These are phyloP conservation scores for Meteorus cinctellus DNA, from an alignment of 2,888 invertebrate species.

Conservation along the genomic window DNA sequence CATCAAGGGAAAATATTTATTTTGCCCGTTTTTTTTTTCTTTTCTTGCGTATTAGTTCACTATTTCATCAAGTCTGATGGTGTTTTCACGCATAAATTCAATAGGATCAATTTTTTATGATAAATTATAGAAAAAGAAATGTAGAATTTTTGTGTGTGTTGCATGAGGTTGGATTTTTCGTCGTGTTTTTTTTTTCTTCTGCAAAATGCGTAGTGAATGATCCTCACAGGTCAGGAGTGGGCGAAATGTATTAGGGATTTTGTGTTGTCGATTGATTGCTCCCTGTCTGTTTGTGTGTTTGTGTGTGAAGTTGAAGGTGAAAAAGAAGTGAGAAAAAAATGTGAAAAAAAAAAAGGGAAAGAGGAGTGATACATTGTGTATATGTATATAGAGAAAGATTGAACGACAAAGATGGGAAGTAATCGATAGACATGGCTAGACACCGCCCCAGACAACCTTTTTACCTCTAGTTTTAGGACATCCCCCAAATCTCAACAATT, in stretches of 20 bases:
- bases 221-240: conserved; percentile 69
- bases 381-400: conserved; percentile 57
- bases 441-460: conserved; percentile 73
- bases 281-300: conserved; percentile 5
- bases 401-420: conserved; percentile 67
- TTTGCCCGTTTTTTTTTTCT: too few species aligned
- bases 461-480: conserved; percentile 67
- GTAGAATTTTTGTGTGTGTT: too few species aligned
- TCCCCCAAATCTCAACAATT: conserved; percentile 65
- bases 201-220: conserved; percentile 59
- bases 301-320: neutral
- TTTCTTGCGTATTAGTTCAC: too few species aligned
- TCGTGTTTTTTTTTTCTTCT: neutral
- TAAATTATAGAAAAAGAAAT: too few species aligned
- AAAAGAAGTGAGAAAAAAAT: conserved; percentile 5
- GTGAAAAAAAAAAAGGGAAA: conserved; percentile 27
- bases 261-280: conserved; percentile 44
- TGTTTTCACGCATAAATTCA: too few species aligned
- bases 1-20: too few species aligned
- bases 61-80: too few species aligned
- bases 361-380: conserved; percentile 46
- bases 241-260: conserved; percentile 7
- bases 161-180: neutral
- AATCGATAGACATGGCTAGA: conserved; percentile 75
- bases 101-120: too few species aligned